phyloP scores from a whole-genome alignment of 1,140 invertebrate species.

The Eciton burchellii region DNA sequence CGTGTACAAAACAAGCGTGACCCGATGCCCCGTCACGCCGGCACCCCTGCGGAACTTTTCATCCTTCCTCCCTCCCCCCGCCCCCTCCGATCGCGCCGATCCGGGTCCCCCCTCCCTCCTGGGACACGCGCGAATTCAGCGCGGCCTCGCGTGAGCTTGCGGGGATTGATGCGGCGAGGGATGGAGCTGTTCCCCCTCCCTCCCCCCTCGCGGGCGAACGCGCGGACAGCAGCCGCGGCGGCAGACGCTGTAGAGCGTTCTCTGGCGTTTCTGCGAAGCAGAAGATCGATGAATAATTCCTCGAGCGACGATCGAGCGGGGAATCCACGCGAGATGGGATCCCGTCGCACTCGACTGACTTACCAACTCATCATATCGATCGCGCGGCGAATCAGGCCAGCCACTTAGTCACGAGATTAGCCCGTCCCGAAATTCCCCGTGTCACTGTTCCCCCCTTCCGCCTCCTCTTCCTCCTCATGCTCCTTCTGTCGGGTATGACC shows the following conservation, averaged over 20 bases:
- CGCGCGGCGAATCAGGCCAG: conserved; percentile 42
- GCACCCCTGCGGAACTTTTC: conserved; percentile 39
- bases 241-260: no score
- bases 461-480: neutral
- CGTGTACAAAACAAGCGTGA: conserved; percentile 82
- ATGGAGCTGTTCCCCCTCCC: no score
- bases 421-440: conserved; percentile 66
- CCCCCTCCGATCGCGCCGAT: neutral
- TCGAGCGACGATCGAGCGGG: neutral
- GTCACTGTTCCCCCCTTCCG: conserved; percentile 56
- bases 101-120: conserved; percentile 40
- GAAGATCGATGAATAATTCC: neutral
- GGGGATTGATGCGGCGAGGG: conserved; percentile 48
- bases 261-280: no score
- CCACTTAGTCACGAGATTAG: conserved; percentile 72
- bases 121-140: conserved; percentile 67
- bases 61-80: conserved; percentile 3
- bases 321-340: conserved; percentile 7
- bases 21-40: conserved; percentile 81
- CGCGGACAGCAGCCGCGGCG: no score
- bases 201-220: no score
- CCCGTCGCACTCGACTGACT: conserved; percentile 2
- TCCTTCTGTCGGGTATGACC: neutral
- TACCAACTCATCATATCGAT: conserved; percentile 51
- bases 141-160: conserved; percentile 37